Percentiles rank a stretch among this genome's conserved stretches.
phyloP scores from a whole-genome alignment of 1,140 invertebrate species.

The Platyscapa corneri region DNA sequence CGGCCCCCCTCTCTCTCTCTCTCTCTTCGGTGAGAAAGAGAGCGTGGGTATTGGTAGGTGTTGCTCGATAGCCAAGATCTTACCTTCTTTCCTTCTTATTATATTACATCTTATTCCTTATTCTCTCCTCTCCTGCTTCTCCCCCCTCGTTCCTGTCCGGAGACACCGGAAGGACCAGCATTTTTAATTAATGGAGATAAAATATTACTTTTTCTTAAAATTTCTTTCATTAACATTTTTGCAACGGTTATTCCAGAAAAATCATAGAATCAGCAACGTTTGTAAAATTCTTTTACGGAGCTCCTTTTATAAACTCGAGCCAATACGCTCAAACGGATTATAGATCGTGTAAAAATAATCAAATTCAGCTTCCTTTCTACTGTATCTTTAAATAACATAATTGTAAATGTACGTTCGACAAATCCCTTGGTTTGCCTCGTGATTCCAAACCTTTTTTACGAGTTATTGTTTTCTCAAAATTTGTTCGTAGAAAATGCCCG shows the following conservation, averaged over 20 bases:
- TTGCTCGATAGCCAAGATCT: slow-evolving; percentile 15
- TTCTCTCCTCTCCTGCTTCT: not conserved
- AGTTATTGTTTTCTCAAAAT: too few relatives aligned
- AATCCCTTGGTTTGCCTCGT: too few relatives aligned
- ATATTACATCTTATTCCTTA: not conserved
- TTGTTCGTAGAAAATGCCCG: too few relatives aligned
- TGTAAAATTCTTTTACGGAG: not conserved
- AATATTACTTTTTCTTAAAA: slow-evolving; percentile 2
- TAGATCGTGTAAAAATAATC: not conserved
- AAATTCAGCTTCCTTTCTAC: not conserved
- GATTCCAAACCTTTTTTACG: too few relatives aligned
- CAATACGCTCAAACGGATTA: not conserved
- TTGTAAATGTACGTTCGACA: too few relatives aligned
- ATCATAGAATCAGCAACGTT: slow-evolving; percentile 1
- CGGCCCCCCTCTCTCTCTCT: not conserved
- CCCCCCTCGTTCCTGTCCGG: not conserved
- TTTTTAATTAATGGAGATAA: slow-evolving; percentile 6
- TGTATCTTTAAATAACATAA: too few relatives aligned
- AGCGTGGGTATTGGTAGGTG: slow-evolving; percentile 19
- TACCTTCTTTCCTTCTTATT: not conserved
- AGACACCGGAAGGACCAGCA: slow-evolving; percentile 8
- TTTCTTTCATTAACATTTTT: slow-evolving; percentile 6
- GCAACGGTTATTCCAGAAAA: not conserved
- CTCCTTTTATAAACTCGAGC: not conserved
- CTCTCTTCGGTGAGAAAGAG: not conserved